Conservation (phyloP, 1,140 invertebrate species). For the Macrotrachela quadricornifera region DNA sequence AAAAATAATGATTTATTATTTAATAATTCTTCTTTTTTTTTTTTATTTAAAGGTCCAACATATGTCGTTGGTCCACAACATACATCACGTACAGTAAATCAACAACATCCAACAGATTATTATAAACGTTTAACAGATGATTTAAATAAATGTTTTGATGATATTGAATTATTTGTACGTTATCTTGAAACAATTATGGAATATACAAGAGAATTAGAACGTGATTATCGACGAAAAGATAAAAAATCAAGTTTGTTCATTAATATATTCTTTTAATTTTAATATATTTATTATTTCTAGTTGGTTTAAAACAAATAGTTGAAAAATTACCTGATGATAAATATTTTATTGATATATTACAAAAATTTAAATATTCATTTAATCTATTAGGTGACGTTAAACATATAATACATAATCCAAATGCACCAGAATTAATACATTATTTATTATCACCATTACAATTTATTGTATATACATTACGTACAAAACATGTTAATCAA, state of each 20-base stretch:
- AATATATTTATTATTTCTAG: neutral
- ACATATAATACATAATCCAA: slow-evolving; percentile 69
- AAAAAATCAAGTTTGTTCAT: slow-evolving; percentile 13
- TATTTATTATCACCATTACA: slow-evolving; percentile 91
- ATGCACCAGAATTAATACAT: slow-evolving; percentile 90
- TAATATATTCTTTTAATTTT: too few species aligned
- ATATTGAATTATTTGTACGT: slow-evolving; percentile 94
- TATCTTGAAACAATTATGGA: slow-evolving; percentile 82
- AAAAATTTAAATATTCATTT: slow-evolving; percentile 95
- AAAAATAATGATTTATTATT: too few species aligned
- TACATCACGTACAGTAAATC: too few species aligned
- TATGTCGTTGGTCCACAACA: too few species aligned
- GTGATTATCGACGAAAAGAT: slow-evolving; percentile 52
- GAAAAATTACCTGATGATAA: slow-evolving; percentile 64
- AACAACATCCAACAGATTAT: too few species aligned
- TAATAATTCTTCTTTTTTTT: too few species aligned
- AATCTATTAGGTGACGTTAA: slow-evolving; percentile 77
- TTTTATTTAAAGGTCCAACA: too few species aligned
- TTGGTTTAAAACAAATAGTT: neutral
- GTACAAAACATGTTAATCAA: neutral
- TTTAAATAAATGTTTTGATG: slow-evolving; percentile 82
- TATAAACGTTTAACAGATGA: too few species aligned
- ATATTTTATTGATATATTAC: slow-evolving; percentile 91
- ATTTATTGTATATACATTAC: slow-evolving; percentile 56
- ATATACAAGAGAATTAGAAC: slow-evolving; percentile 57